Percentiles rank a stretch among this genome's conserved stretches.
phyloP scores from a whole-genome alignment of 2,888 invertebrate genomes.

The Petrolisthes manimaculis region DNA sequence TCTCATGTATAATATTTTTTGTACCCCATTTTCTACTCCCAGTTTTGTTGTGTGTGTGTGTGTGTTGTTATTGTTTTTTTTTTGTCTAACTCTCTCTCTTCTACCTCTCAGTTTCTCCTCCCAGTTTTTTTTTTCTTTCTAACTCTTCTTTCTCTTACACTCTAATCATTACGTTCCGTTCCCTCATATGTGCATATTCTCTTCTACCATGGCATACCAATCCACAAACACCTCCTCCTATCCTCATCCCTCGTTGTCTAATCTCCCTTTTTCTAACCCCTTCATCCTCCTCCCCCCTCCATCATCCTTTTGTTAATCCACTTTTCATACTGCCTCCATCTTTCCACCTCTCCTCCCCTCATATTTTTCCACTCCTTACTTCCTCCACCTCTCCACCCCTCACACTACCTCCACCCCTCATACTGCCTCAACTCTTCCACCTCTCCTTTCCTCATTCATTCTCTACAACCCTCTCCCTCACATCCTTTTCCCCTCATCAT shows the following conservation, averaged over 20 bases:
- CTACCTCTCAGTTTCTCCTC: neutral
- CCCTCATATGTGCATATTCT: neutral
- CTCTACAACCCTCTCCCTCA: neutral
- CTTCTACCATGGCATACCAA: neutral
- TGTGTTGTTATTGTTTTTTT: neutral
- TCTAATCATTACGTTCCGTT: neutral
- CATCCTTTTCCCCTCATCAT: neutral
- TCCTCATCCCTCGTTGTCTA: neutral
- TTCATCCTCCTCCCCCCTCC: neutral
- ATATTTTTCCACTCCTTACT: neutral
- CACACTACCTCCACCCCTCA: neutral
- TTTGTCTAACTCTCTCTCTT: neutral
- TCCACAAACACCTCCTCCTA: neutral
- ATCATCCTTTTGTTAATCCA: neutral
- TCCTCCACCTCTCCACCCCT: neutral
- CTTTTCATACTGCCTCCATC: neutral
- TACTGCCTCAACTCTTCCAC: neutral
- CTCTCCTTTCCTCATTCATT: neutral
- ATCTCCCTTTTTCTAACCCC: neutral
- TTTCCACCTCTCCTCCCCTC: neutral
- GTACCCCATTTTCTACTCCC: no score
- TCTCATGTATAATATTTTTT: no score
- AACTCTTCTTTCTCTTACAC: neutral
- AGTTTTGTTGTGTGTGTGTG: no score
- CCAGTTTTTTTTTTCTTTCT: neutral